Evolutionary conservation across 2,797 vertebrate genomes (phyloP).

Genomic region (Coranthus polyacanthus): DNA sequence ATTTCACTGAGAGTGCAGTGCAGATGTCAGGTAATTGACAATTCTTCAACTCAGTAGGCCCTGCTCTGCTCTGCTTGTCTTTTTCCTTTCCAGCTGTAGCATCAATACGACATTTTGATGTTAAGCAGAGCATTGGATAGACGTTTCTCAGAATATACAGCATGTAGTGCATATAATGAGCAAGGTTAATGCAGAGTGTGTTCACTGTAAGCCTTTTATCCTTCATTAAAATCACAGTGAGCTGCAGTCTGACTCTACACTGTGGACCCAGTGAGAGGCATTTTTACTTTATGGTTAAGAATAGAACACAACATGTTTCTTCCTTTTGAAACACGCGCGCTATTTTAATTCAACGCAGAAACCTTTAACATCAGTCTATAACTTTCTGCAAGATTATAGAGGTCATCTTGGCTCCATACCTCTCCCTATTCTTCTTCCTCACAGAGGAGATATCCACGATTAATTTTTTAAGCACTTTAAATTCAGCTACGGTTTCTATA

Average conservation of each 20-base stretch:
- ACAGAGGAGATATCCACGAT: constrained; percentile 53
- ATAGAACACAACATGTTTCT: constrained; percentile 14
- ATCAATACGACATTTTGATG: constrained; percentile 9
- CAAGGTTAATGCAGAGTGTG: constrained; percentile 9
- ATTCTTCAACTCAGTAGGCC: not conserved
- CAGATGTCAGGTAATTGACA: constrained; percentile 6
- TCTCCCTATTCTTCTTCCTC: constrained; percentile 39
- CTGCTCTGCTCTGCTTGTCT: not conserved
- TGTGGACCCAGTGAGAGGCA: not conserved
- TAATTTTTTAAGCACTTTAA: constrained; percentile 79
- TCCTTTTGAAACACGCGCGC: constrained; percentile 41
- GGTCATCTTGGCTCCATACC: constrained; percentile 30
- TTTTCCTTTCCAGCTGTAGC: not conserved
- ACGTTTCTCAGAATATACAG: not conserved
- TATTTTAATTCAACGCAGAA: constrained; percentile 57
- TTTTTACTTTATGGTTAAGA: constrained; percentile 31
- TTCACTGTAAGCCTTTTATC: constrained; percentile 16
- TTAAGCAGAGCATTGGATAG: not conserved
- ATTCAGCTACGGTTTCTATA: constrained; percentile 68
- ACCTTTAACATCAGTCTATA: constrained; percentile 47
- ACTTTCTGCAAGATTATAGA: constrained; percentile 28
- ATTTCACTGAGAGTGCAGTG: constrained; percentile 9
- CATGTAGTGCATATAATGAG: constrained; percentile 8
- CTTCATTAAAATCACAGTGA: constrained; percentile 24
- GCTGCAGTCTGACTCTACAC: constrained; percentile 1